Evolutionary conservation across 2,888 invertebrate genomes (phyloP).

Genomic region (Sericinus montela): DNA sequence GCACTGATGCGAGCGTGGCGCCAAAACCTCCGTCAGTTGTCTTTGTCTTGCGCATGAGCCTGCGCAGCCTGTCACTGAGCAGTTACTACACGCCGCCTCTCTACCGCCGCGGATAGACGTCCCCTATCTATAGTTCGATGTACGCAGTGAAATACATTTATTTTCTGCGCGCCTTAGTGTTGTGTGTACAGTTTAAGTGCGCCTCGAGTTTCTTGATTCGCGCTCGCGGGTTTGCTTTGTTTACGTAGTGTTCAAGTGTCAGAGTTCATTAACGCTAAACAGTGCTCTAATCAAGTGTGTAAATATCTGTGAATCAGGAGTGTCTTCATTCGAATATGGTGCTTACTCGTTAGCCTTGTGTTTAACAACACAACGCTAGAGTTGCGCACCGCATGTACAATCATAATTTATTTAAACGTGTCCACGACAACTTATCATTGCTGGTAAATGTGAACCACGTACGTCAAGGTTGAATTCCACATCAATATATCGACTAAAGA

Average conservation of each 20-base stretch:
- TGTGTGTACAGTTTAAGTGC: slow-evolving; percentile 20
- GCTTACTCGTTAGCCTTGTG: slow-evolving; percentile 66
- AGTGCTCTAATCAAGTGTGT: slow-evolving; percentile 59
- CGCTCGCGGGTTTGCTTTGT: slow-evolving; percentile 18
- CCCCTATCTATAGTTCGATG: slow-evolving; percentile 34
- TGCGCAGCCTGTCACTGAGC: slow-evolving; percentile 60
- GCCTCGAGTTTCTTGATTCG: slow-evolving; percentile 23
- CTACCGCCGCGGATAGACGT: slow-evolving; percentile 60
- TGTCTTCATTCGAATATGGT: slow-evolving; percentile 43
- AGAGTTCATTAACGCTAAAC: slow-evolving; percentile 55
- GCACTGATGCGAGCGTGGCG: slow-evolving; percentile 35
- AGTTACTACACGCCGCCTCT: slow-evolving; percentile 53
- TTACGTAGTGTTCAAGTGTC: slow-evolving; percentile 41
- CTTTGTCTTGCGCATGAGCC: slow-evolving; percentile 54
- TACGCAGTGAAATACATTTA: slow-evolving; percentile 20
- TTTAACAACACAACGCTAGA: slow-evolving; percentile 37
- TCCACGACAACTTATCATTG: slow-evolving; percentile 47
- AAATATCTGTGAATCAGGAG: slow-evolving; percentile 49
- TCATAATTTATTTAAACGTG: slow-evolving; percentile 57
- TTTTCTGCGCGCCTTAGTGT: slow-evolving; percentile 17
- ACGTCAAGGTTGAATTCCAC: slow-evolving; percentile 52
- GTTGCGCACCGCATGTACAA: slow-evolving; percentile 48
- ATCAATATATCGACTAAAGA: background rate
- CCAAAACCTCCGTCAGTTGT: slow-evolving; percentile 60
- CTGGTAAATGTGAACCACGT: slow-evolving; percentile 41